phyloP scores from a whole-genome alignment of 2,888 invertebrate genomes.

The Drosophila percnosoma region DNA sequence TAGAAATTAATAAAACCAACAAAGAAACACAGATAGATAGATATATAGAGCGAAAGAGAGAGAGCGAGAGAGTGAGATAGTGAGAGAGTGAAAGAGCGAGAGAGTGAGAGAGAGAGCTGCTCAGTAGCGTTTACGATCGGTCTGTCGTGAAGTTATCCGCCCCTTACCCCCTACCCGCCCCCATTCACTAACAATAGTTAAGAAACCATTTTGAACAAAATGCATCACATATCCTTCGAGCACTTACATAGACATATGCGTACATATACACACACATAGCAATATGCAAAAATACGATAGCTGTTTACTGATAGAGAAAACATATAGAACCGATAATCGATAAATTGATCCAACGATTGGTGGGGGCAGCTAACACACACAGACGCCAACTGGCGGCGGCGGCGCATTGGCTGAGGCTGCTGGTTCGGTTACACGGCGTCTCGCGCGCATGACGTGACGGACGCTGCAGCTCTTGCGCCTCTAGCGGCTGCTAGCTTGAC shows the following conservation, averaged over 20 bases:
- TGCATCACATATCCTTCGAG: slow-evolving; percentile 57
- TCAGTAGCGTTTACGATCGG: slow-evolving; percentile 39
- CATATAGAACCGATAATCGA: slow-evolving; percentile 21
- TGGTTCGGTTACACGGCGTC: slow-evolving; percentile 65
- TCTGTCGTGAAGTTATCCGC: slow-evolving; percentile 32
- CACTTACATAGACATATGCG: slow-evolving; percentile 43
- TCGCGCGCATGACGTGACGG: slow-evolving; percentile 24
- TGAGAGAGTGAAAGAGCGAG: neutral
- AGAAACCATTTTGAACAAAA: slow-evolving; percentile 40
- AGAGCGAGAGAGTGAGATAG: neutral
- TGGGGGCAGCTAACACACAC: slow-evolving; percentile 9
- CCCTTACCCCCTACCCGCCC: neutral
- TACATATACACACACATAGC: slow-evolving; percentile 5
- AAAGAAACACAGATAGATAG: slow-evolving; percentile 2
- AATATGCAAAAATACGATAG: slow-evolving; percentile 44
- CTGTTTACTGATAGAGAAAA: slow-evolving; percentile 30
- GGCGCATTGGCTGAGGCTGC: slow-evolving; percentile 61
- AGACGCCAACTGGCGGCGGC: slow-evolving; percentile 42
- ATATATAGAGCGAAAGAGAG: slow-evolving; percentile 7
- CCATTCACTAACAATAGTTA: slow-evolving; percentile 40
- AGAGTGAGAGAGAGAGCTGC: slow-evolving; percentile 4
- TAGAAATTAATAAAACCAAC: slow-evolving; percentile 52
- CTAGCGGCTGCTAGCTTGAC: slow-evolving; percentile 26
- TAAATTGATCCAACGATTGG: slow-evolving; percentile 23
- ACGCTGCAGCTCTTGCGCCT: slow-evolving; percentile 33